Conservation (phyloP, 2,113 vertebrate species). For the Notiomystis cincta region DNA sequence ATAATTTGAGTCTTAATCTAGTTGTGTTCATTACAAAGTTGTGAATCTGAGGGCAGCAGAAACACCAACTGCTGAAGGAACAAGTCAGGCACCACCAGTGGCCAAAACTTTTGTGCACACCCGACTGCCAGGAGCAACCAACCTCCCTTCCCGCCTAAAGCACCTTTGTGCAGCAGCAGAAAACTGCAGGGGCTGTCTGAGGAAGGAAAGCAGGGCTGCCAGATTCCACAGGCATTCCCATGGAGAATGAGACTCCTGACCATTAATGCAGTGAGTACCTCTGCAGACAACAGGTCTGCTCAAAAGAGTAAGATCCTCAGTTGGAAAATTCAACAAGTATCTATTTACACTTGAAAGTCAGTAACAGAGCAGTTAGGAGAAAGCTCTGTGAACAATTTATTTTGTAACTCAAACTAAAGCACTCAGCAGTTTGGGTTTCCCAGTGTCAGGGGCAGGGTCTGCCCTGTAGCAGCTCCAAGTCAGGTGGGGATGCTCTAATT, state of each 20-base stretch:
- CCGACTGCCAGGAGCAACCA: neutral
- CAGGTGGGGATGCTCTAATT: neutral
- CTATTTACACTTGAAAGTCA: neutral
- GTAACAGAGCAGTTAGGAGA: neutral
- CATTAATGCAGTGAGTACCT: neutral
- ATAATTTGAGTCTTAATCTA: neutral
- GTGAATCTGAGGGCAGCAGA: neutral
- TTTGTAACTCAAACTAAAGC: neutral
- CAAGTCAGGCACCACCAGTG: neutral
- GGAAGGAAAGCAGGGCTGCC: neutral
- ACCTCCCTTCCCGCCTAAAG: neutral
- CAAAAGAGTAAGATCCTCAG: neutral
- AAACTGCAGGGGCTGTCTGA: neutral
- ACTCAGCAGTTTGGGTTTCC: neutral
- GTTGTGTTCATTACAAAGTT: neutral
- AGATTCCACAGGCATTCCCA: neutral
- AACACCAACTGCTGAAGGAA: neutral
- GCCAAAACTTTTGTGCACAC: neutral
- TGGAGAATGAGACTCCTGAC: neutral
- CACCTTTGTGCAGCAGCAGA: neutral
- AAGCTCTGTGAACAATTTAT: neutral
- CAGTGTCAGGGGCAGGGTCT: neutral
- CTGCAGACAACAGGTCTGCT: neutral
- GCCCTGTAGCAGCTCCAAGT: neutral
- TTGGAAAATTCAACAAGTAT: neutral